phyloP scores from a whole-genome alignment of 2,888 invertebrate species.

The Chloroclystis v-ata region DNA sequence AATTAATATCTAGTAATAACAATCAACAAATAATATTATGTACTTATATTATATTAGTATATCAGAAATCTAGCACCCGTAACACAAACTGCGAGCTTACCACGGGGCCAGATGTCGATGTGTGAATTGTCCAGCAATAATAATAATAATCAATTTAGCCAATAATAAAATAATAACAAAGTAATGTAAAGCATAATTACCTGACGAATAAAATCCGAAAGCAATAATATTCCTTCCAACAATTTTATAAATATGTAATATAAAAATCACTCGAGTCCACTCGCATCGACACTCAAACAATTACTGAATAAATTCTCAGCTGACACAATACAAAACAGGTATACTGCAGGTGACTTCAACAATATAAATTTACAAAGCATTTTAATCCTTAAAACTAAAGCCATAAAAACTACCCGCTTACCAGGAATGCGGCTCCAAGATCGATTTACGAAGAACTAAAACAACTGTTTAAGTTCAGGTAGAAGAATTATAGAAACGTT shows the following conservation, averaged over 20 bases:
- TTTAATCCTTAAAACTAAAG: slow-evolving; percentile 14
- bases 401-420: slow-evolving; percentile 11
- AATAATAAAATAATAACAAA: slow-evolving; percentile 6
- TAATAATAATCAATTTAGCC: neutral
- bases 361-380: slow-evolving; percentile 16
- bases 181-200: no score
- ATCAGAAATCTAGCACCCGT: no score
- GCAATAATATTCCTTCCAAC: slow-evolving; percentile 9
- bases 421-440: slow-evolving; percentile 16
- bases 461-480: neutral
- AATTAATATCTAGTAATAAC: no score
- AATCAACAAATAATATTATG: no score
- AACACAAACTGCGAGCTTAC: no score
- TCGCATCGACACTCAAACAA: slow-evolving; percentile 16
- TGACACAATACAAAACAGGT: neutral
- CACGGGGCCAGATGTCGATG: no score
- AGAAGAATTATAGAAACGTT: slow-evolving; percentile 4
- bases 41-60: no score
- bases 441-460: slow-evolving; percentile 22
- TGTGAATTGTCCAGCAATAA: no score
- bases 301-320: slow-evolving; percentile 22
- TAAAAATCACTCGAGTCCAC: slow-evolving; percentile 13
- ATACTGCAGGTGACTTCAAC: slow-evolving; percentile 26
- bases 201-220: slow-evolving; percentile 3
- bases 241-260: no score